Evolutionary conservation across 2,888 invertebrate species (phyloP), one percentile per base, ranked within the genome.

Genomic region (Tipula vernalis): DNA sequence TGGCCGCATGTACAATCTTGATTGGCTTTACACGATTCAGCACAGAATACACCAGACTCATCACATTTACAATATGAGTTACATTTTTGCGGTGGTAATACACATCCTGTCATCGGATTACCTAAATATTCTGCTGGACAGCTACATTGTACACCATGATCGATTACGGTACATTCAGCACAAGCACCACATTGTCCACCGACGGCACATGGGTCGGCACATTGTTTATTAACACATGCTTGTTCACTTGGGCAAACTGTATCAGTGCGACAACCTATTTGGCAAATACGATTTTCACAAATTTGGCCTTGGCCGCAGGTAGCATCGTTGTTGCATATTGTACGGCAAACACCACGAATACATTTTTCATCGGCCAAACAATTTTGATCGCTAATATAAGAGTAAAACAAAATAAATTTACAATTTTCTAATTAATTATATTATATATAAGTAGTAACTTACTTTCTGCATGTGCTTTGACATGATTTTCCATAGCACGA

Each of bases 341-440:
- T 93, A 91, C 96, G 95, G 90, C 98, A 98, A 86, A 95, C 94
- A 84, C 96, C 97, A 87, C 94, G 93, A 88, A 97, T 94, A 90
- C 98, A 98, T 89, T 96, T 94, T 91, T 98, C 97, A 89, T 97
- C 96, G 15, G 96, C 94, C 88, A 97, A 92, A 90, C 98, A 98
- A 89, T 96, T 95, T 84, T 93, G 93, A 90, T 98, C 96, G 88
- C 96, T 96, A 90, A 88, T 93, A 91, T 5, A 15, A 18, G 12
- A 87, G 88, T 88, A 87, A 87, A 6, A 39, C 39, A 39, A 86
- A 87, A 36, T 84, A 86, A 86, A 83, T 86, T 86, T 71, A 28
- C 28, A 28, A 28, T n/a, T n/a, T n/a, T n/a, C n/a, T 39, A 44
- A 86, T 47, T 10, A 12, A 10, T 83, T 36, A 83, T n/a, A n/a